Evolutionary conservation across 2,888 invertebrate species (phyloP).

Genomic region (Mimas tiliae): DNA sequence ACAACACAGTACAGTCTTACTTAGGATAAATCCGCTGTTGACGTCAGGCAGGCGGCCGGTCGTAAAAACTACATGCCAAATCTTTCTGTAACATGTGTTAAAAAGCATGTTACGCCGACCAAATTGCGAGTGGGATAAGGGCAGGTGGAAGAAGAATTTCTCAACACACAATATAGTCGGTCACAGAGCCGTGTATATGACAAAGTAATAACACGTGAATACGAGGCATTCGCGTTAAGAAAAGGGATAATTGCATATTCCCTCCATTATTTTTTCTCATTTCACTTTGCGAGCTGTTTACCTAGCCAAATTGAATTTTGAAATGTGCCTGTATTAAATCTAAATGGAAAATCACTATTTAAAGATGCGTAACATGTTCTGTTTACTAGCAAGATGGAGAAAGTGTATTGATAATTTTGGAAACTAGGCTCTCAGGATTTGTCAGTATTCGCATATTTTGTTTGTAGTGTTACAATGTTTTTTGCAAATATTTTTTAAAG

Average conservation of each 20-base stretch:
- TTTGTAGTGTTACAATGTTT: not conserved
- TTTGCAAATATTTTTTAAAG: no score
- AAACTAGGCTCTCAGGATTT: no score
- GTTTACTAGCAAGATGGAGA: slow-evolving; percentile 1
- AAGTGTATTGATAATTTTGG: not conserved
- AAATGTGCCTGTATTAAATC: slow-evolving; percentile 30
- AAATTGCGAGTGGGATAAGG: no score
- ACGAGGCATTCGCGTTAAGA: slow-evolving; percentile 47
- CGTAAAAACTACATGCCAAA: no score
- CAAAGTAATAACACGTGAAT: slow-evolving; percentile 20
- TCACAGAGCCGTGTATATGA: not conserved
- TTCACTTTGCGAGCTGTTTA: slow-evolving; percentile 56
- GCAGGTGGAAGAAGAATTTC: no score
- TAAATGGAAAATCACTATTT: slow-evolving; percentile 6
- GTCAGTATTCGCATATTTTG: not conserved
- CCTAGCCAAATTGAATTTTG: slow-evolving; percentile 58
- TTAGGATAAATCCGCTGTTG: no score
- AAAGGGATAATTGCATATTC: slow-evolving; percentile 74
- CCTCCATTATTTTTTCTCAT: slow-evolving; percentile 65
- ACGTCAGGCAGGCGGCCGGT: no score
- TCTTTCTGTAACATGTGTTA: no score
- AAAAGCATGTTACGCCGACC: no score
- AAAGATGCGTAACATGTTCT: not conserved
- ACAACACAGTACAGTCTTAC: no score
- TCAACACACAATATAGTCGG: no score